Conservation (phyloP, 2,797 vertebrate species). For the Syngnathus rostellatus region DNA sequence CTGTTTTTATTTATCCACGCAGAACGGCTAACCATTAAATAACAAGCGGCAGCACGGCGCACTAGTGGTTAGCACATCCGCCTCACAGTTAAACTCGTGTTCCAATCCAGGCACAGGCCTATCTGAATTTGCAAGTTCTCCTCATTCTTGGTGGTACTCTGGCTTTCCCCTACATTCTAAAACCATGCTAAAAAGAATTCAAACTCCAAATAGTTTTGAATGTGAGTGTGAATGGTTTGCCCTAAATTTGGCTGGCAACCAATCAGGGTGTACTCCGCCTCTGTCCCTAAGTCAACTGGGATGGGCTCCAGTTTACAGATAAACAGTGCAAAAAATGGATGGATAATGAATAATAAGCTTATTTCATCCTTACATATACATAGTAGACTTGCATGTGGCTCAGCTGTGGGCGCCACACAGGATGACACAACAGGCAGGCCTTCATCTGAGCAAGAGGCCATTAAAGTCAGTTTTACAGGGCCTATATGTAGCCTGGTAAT, state of each 20-base stretch:
- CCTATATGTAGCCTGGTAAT: conserved; percentile 48
- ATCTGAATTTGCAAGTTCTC: background rate
- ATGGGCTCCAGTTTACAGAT: background rate
- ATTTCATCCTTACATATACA: background rate
- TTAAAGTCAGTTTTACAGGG: conserved; percentile 50
- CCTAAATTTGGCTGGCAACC: background rate
- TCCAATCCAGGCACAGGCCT: background rate
- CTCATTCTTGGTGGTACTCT: background rate
- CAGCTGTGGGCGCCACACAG: conserved; percentile 23
- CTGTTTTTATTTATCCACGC: conserved; percentile 30
- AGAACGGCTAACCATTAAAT: background rate
- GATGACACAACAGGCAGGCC: conserved; percentile 28
- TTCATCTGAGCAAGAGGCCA: conserved; percentile 45
- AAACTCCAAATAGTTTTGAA: background rate
- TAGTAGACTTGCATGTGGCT: conserved; percentile 34
- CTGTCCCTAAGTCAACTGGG: background rate
- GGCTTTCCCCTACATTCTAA: background rate
- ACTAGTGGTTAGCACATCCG: background rate
- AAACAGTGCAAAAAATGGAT: background rate
- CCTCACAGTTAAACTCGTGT: background rate
- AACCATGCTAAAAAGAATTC: background rate
- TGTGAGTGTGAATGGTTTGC: background rate
- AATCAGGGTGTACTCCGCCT: background rate
- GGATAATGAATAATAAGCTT: background rate
- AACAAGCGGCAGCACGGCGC: no score